These are phyloP conservation scores for Mormyrus lacerda DNA, from an alignment of 2,113 vertebrate species.

Conservation along the genomic window DNA sequence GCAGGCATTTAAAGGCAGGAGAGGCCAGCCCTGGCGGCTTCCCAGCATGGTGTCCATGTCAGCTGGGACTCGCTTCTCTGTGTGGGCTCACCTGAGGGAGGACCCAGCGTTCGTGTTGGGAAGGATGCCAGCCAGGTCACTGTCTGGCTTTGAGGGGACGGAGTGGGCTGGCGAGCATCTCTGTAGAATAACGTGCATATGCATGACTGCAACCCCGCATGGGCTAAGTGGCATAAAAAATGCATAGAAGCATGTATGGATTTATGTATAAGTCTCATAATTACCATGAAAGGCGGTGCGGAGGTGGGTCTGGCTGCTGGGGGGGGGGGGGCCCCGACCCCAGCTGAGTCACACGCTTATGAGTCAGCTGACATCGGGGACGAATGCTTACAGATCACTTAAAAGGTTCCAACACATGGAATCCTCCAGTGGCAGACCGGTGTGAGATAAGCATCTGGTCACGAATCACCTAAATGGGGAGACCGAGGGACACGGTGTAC, in stretches of 20 bases:
- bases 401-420: slow-evolving; percentile 40
- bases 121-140: neutral
- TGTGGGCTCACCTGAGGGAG: neutral
- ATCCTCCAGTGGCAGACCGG: slow-evolving; percentile 51
- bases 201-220: neutral
- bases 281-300: slow-evolving; percentile 46
- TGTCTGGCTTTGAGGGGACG: neutral
- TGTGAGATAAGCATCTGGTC: slow-evolving; percentile 54
- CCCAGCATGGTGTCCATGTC: neutral
- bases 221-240: slow-evolving; percentile 35
- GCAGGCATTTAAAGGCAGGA: neutral
- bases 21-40: neutral
- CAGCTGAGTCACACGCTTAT: slow-evolving; percentile 38
- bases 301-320: slow-evolving; percentile 46
- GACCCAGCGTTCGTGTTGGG: neutral
- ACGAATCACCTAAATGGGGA: slow-evolving; percentile 10
- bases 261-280: slow-evolving; percentile 57
- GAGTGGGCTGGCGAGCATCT: neutral
- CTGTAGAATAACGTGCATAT: neutral
- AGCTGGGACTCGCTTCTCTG: neutral
- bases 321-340: slow-evolving; percentile 45
- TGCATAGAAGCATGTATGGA: slow-evolving; percentile 32
- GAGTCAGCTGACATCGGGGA: slow-evolving; percentile 48
- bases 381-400: slow-evolving; percentile 57
- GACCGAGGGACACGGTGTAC: neutral